A percentile compares a stretch with the other conserved stretches of the same genome.
These are phyloP conservation scores for Botia kubotai DNA, from an alignment of 2,797 vertebrate species.

Conservation along the genomic window DNA sequence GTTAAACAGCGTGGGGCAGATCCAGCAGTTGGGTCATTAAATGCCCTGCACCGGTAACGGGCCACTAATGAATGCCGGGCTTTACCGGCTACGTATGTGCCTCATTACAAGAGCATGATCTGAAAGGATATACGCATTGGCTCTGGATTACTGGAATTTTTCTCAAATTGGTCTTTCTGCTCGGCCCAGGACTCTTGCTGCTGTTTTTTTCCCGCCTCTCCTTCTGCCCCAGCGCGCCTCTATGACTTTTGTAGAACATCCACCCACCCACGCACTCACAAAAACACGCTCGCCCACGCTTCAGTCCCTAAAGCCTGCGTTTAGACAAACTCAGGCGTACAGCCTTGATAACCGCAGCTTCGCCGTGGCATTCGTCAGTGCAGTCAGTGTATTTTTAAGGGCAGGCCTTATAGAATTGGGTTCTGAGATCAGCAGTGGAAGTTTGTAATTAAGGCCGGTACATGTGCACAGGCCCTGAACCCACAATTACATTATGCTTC, in stretches of 20 bases:
- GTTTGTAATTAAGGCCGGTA: slow-evolving; percentile 78
- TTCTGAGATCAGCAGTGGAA: slow-evolving; percentile 68
- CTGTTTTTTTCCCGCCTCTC: slow-evolving; percentile 18
- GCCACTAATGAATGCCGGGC: slow-evolving; percentile 68
- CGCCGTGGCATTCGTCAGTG: slow-evolving; percentile 59
- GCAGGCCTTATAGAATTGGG: slow-evolving; percentile 68
- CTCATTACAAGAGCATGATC: slow-evolving; percentile 62
- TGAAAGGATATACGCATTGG: slow-evolving; percentile 68
- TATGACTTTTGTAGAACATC: slow-evolving; percentile 57
- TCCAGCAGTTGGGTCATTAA: slow-evolving; percentile 66
- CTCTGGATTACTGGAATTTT: slow-evolving; percentile 71
- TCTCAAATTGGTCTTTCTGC: slow-evolving; percentile 63
- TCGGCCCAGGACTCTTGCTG: slow-evolving; percentile 61
- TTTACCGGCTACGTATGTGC: slow-evolving; percentile 60
- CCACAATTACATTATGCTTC: slow-evolving; percentile 71
- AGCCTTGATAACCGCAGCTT: slow-evolving; percentile 61
- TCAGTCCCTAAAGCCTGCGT: slow-evolving; percentile 60
- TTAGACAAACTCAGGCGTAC: slow-evolving; percentile 64
- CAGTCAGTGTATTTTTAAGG: slow-evolving; percentile 64
- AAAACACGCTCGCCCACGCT: slow-evolving; percentile 55
- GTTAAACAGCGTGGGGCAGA: slow-evolving; percentile 46
- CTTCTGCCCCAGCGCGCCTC: slow-evolving; percentile 34
- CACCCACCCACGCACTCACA: slow-evolving; percentile 54
- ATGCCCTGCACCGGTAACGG: slow-evolving; percentile 59
- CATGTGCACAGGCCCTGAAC: slow-evolving; percentile 73